These are phyloP conservation scores for Dasyornis broadbenti DNA, from an alignment of 2,113 vertebrate species.

Conservation along the genomic window DNA sequence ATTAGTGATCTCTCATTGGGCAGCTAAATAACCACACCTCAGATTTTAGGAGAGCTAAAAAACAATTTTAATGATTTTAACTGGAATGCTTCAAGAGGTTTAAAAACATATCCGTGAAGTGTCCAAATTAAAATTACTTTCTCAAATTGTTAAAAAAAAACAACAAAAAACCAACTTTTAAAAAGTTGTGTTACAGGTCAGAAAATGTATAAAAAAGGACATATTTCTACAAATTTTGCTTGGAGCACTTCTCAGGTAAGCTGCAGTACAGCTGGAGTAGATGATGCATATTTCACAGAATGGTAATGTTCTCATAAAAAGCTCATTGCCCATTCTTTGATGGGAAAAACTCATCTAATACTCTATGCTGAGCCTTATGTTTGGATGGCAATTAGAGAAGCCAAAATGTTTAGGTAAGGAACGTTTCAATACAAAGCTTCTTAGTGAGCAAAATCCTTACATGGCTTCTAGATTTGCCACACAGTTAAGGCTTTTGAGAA, in stretches of 20 bases:
- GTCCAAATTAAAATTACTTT: neutral
- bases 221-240: neutral
- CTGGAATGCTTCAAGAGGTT: neutral
- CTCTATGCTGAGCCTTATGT: neutral
- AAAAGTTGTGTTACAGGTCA: neutral
- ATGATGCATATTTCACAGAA: neutral
- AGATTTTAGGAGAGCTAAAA: neutral
- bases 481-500: conserved; percentile 38
- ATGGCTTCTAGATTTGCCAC: conserved; percentile 2
- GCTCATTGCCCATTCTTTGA: neutral
- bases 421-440: conserved; percentile 6
- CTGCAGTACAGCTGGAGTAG: neutral
- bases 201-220: neutral
- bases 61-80: neutral
- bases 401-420: conserved; percentile 47
- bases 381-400: conserved; percentile 35
- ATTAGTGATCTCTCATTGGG: neutral
- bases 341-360: neutral
- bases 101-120: neutral
- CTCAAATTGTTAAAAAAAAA: neutral
- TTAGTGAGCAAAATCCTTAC: conserved; percentile 17
- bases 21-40: neutral
- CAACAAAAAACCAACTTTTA: neutral
- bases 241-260: neutral
- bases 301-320: neutral